A percentile compares a stretch with the other conserved stretches of the same genome.
These are phyloP conservation scores for Eubasilissa splendida DNA, from an alignment of 2,888 invertebrate species.

Conservation along the genomic window DNA sequence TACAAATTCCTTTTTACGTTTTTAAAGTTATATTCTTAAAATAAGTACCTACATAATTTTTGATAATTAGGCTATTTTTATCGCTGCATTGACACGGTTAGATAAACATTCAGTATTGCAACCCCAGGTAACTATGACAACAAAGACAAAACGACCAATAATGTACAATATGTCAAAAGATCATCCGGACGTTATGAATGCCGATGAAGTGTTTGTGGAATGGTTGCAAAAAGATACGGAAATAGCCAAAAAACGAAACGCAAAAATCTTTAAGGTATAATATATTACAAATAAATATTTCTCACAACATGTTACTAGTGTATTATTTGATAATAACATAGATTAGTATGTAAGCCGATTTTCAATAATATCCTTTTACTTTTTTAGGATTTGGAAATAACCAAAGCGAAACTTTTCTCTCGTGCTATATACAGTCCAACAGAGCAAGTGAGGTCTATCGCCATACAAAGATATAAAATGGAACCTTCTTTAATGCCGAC, in stretches of 20 bases:
- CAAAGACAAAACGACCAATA: background rate
- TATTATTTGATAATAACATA: background rate
- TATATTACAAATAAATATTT: background rate
- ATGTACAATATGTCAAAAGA: background rate
- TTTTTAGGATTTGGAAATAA: constrained; percentile 50
- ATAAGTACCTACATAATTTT: too few relatives aligned
- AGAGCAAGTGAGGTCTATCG: constrained; percentile 46
- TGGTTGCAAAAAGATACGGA: constrained; percentile 26
- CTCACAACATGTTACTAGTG: background rate
- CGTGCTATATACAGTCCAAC: constrained; percentile 53
- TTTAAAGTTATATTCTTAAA: too few relatives aligned
- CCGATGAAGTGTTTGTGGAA: constrained; percentile 2
- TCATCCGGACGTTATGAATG: background rate
- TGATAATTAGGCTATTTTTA: too few relatives aligned
- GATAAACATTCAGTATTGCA: too few relatives aligned
- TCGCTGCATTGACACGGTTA: too few relatives aligned
- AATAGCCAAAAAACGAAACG: constrained; percentile 30
- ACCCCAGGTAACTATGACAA: background rate
- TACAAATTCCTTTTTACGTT: too few relatives aligned
- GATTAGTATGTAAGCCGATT: background rate
- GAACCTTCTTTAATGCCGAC: constrained; percentile 51
- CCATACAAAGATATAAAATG: constrained; percentile 54
- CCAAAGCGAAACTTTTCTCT: constrained; percentile 50
- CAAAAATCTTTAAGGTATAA: constrained; percentile 27
- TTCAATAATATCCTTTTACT: background rate